These are phyloP conservation scores for Smittia sp. DNA, from an alignment of 2,888 invertebrate genomes.

Conservation along the genomic window DNA sequence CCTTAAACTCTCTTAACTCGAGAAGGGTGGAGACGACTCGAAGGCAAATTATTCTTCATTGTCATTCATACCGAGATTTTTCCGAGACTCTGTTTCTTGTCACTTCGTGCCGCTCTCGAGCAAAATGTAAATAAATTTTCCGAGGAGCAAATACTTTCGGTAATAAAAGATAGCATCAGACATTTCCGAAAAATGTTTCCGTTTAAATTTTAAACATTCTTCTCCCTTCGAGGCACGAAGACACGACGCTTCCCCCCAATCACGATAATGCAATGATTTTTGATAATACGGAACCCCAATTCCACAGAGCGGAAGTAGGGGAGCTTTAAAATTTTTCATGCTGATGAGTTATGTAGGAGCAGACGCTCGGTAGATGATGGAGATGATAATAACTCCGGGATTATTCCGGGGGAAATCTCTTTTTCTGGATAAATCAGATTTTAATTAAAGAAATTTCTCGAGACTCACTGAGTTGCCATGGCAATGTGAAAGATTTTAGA, in stretches of 20 bases:
- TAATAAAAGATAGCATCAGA: slow-evolving; percentile 42
- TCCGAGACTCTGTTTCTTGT: background rate
- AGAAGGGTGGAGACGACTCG: background rate
- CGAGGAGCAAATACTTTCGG: slow-evolving; percentile 40
- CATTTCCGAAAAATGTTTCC: slow-evolving; percentile 42
- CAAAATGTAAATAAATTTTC: slow-evolving; percentile 40
- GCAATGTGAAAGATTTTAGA: slow-evolving; percentile 22
- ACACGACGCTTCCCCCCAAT: background rate
- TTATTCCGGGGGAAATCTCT: background rate
- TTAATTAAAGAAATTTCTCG: slow-evolving; percentile 32
- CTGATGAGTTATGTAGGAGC: slow-evolving; percentile 37
- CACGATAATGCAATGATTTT: slow-evolving; percentile 21
- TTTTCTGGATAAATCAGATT: slow-evolving; percentile 36
- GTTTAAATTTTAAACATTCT: slow-evolving; percentile 38
- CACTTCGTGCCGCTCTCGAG: slow-evolving; percentile 1
- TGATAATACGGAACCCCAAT: slow-evolving; percentile 41
- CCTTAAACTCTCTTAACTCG: slow-evolving; percentile 5
- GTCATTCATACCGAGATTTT: slow-evolving; percentile 26
- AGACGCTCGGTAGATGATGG: background rate
- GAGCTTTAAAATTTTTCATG: slow-evolving; percentile 41
- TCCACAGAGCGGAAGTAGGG: slow-evolving; percentile 40
- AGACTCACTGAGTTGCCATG: background rate
- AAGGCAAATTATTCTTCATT: slow-evolving; percentile 7
- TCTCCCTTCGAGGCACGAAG: slow-evolving; percentile 22
- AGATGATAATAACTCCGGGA: slow-evolving; percentile 24